Evolutionary conservation across 1,140 invertebrate species (phyloP).

Genomic region (Anastrepha ludens): DNA sequence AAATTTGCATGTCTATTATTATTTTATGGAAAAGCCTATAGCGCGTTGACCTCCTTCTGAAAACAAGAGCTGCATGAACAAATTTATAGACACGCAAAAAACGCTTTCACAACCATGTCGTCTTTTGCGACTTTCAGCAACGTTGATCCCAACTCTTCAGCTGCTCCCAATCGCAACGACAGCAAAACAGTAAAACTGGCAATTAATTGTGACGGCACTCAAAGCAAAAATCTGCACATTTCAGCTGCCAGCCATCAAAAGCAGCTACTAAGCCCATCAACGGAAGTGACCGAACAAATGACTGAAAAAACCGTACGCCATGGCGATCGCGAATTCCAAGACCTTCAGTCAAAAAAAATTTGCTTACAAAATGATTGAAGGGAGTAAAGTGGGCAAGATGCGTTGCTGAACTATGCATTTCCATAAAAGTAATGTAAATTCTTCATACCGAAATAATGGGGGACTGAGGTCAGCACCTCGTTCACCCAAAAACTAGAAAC

Average conservation of each 20-base stretch:
- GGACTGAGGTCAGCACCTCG: slow-evolving; percentile 10
- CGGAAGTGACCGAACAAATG: slow-evolving; percentile 14
- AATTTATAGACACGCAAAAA: background rate
- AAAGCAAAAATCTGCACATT: slow-evolving; percentile 1
- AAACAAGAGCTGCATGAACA: background rate
- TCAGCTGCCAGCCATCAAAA: background rate
- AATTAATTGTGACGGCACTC: background rate
- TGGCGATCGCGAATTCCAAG: background rate
- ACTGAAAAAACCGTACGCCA: background rate
- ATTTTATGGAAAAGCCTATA: background rate
- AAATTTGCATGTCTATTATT: background rate
- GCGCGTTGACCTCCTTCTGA: background rate
- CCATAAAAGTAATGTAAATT: background rate
- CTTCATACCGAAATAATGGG: slow-evolving; percentile 13
- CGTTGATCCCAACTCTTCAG: too few species aligned
- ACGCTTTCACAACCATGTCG: slow-evolving; percentile 2
- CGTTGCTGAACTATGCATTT: background rate
- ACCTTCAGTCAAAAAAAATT: background rate
- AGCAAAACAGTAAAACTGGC: background rate
- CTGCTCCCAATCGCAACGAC: background rate
- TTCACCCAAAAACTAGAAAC: background rate
- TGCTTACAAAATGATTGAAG: background rate
- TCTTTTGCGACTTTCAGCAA: background rate
- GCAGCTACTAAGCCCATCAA: background rate
- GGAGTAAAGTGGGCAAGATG: background rate